Evolutionary conservation across 2,888 invertebrate species (phyloP), one percentile per base, ranked within the genome.

Genomic region (Asteroscopus sphinx): DNA sequence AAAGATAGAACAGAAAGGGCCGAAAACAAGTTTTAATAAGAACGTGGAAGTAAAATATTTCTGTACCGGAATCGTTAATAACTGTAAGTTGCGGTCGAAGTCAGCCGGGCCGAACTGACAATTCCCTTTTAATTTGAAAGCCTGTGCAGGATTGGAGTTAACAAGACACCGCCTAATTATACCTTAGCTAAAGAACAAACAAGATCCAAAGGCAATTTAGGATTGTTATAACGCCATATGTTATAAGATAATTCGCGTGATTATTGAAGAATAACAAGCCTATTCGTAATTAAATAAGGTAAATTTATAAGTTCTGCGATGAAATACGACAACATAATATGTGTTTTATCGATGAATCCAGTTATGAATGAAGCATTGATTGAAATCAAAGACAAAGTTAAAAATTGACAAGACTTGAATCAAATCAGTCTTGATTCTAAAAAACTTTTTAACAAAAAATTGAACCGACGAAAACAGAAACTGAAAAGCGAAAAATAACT

Each of bases 1-100:
- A 73, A 85, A 86, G 80, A 86, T 83, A 88, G 81, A 88, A 86
- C 86, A 88, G 83, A 90, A 84, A 86, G 83, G 82, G 82, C 85
- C 90, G 81, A 87, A 87, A 92, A 89, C 89, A 88, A 87, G 89
- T 92, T 92, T 76, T 93, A 92, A 91, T 93, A 92, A 89, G 90
- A 87, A 90, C 90, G 91, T 93, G 92, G 93, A 93, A 93, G 93
- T 92, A 88, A 90, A 91, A 92, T 90, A 91, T 91, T 91, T 93
- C 87, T 85, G 86, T 88, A 91, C 92, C 92, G 92, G 93, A 94
- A 92, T 93, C 86, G 92, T 92, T 93, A 93, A 74, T 76, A 76
- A 92, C 92, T 88, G 90, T 87, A 85, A 82, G 86, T 88, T 91
- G 92, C 83, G 93, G 92, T 92, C 68, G 83, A 72, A 82, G 76